Base-by-base conservation (phyloP, 2,113 vertebrate species). In the Macquaria australasica region DNA sequence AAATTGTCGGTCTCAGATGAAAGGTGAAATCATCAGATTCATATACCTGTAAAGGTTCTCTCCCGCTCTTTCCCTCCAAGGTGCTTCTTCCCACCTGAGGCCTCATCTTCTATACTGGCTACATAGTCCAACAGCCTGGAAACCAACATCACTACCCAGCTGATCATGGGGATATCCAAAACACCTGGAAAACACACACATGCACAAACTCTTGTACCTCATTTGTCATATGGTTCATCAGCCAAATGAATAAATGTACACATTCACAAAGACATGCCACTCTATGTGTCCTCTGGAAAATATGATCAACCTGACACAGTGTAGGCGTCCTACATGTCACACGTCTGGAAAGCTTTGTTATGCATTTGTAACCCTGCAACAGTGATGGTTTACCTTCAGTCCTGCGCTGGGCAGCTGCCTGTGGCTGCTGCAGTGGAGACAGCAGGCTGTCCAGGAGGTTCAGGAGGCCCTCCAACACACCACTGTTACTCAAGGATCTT, bases 91-190 rank as follows among this genome's bases (percentile, higher is more conserved):
- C 96, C 95, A 64, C 97, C 96, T 31, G 97, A 94, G 66, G 97
- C 97, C 94, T 99, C 98, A 83, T 99, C 98, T 95, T 99, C 98
- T 67, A 98, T 97, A 68, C 97, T 99, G 90, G 98, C 97, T 56
- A 99, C 98, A 18, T 98, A 99, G 94, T 99, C 98, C 88, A 99
- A 85, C 31, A 99, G 95, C 68, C 98, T 97, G 75, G 98, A 99
- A 68, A 99, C 97, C 91, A 99, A 92, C 98, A 99, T 99, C 84
- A 99, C 98, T 60, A 99, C 98, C 98, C 98, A 99, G 89, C 98
- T 99, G 93, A 99, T 97, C 98, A 99, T 99, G 39, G 98, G 98
- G 89, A 99, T 99, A 87, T 99, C 98, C 89, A 99, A 85, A 81
- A 99, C 97, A 34, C 98, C 98, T 98, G 64, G 1, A 78, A 74